Base-by-base conservation (phyloP, 2,113 vertebrate genomes). In the Mastomys natalensis region DNA sequence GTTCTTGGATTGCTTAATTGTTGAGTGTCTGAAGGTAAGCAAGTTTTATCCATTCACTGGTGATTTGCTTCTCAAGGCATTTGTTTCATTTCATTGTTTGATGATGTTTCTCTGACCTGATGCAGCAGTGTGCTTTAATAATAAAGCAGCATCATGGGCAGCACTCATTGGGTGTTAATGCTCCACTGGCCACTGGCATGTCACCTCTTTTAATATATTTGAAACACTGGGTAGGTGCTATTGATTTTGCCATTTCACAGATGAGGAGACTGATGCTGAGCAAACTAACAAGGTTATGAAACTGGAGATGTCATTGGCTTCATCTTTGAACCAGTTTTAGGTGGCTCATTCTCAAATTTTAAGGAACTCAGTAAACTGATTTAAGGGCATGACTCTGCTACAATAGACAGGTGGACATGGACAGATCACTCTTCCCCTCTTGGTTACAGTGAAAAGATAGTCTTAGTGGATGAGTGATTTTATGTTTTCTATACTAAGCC, bases 141-240 rank as follows among this genome's bases (percentile, higher is more conserved):
- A 90, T 80, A 64, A 95, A 86, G 45, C 58, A 37, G 78, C 48
- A 29, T 55, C 55, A 55, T 3, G 26, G 87, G 16, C 40, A 68
- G 37, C 15, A 21, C 53, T 37, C 73, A 72, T 37, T 76, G 84
- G 34, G 48, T 78, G 53, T n/a, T 91, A 89, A 58, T 64, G 90
- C 43, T 92, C 34, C 70, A 43, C 62, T 40, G 82, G 58, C 43
- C 19, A 26, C 86, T 92, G 81, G 60, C 26, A 66, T 21, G 7
- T 84, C 70, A 29, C 13, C 40, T 95, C 45, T 66, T 84, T 85
- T 82, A 96, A 93, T 78, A 80, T 21, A 80, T n/a, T 95, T 92
- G 91, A 94, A 85, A 43, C 6, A 16, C 55, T 91, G 72, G 10
- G 55, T 86, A 77, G 22, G 6, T 82, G 29, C 86, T 95, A 40